Evolutionary conservation across 2,113 vertebrate species (phyloP), one percentile per base, ranked within the genome.

Genomic region (Pogonocichla stellata): DNA sequence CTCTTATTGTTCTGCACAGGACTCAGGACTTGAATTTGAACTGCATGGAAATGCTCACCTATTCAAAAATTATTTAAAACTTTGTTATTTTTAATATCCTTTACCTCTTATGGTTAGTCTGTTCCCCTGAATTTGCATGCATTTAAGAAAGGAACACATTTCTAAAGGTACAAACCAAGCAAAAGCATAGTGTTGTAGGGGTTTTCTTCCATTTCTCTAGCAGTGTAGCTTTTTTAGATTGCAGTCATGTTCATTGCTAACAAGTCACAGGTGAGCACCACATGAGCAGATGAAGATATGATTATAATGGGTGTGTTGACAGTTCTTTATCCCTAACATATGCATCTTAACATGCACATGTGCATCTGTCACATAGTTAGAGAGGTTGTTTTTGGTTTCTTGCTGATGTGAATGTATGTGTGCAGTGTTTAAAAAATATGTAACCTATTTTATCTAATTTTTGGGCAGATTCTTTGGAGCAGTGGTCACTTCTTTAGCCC

Each of bases 281-380:
- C 97, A 98, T 92, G 97, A 98, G 93, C 97, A 93, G 95, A 97
- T 93, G 97, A 97, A 97, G 97, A 95, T 97, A 97, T 98, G 97
- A 98, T 98, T 98, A 98, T 98, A 98, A 98, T 98, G 95, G 98
- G 96, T 97, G 96, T 98, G 97, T 97, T 98, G 97, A 98, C 97
- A 97, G 97, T 97, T 98, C 95, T 80, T 97, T 97, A 97, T 97
- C 96, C 97, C 90, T 96, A 95, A 96, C 96, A 96, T 96, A 88
- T n/a, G 94, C 96, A 96, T 96, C 97, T 96, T 97, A 97, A 96
- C 95, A 94, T 94, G 88, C 98, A 96, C 96, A 97, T 98, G 97
- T 94, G 96, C 94, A 71, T 97, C 97, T 97, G 96, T 97, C 96
- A 85, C 91, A 77, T 45, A 92, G 18, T 96, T 90, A 94, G 87